Evolutionary conservation across 2,888 invertebrate genomes (phyloP), one percentile per base, ranked within the genome.

Genomic region (Drosophila affinis): DNA sequence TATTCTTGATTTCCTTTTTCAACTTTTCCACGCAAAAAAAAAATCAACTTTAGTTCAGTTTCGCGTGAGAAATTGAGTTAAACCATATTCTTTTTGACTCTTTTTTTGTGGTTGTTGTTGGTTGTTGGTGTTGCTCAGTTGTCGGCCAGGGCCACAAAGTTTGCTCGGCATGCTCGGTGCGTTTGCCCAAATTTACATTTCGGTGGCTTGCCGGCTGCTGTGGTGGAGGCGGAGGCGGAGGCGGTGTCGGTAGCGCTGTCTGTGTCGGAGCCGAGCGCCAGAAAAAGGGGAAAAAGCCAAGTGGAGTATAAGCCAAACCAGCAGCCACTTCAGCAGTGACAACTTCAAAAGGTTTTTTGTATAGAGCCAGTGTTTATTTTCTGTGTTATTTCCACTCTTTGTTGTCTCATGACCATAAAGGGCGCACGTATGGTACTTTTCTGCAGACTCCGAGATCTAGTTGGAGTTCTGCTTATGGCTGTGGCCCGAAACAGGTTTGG

Each of bases 301-400:
- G 49, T 27, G 21, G 24, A 47, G 62, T 27, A 54, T 54, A 21
- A 55, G 49, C 51, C 67, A 21, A 48, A n/a, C 45, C 52, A 57
- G 59, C 34, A 64, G 64, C 61, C 73, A 76, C 76, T 81, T 68
- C 57, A 57, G 57, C 55, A 72, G 72, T 75, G 69, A 75, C 67
- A 88, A 88, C 83, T 88, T 88, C 71, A 88, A 83, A 82, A 76
- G 68, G 76, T 57, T 73, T 74, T 32, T 63, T 9, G 18, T 14
- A 18, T 32, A 34, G 21, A 34, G n/a, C 54, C 54, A 18, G 6
- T 6, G 12, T 52, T 32, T 56, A 14, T 18, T 45, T 29, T 29
- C 45, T 12, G 34, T 45, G 27, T 60, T 75, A 49, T 44, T 49
- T 29, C 34, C 49, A 29, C 17, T 5, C 18, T 55, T 55, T 55